Conservation (phyloP, 2,797 vertebrate genomes). For the Coluber constrictor region DNA sequence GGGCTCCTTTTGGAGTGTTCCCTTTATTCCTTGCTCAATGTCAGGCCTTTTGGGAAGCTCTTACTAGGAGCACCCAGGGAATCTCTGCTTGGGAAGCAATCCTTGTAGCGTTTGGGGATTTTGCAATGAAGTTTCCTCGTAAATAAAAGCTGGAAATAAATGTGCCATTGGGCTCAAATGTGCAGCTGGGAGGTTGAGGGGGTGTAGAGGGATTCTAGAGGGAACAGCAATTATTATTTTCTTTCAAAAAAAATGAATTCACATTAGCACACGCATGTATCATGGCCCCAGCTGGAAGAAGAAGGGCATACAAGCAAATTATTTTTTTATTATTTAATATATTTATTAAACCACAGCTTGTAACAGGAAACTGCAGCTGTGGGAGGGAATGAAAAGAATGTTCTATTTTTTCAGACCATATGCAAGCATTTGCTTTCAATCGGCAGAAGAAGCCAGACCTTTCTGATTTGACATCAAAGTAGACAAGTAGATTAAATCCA, state of each 20-base stretch:
- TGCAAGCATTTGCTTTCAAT: constrained; percentile 31
- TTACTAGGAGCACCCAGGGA: not conserved
- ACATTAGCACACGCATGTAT: constrained; percentile 43
- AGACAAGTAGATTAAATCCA: constrained; percentile 11
- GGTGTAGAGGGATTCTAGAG: not conserved
- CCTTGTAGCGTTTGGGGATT: not conserved
- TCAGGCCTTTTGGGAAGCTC: not conserved
- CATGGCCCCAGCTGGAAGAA: constrained; percentile 49
- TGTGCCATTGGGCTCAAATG: constrained; percentile 21
- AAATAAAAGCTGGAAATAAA: constrained; percentile 25
- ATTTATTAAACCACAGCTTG: constrained; percentile 51
- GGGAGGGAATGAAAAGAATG: constrained; percentile 32
- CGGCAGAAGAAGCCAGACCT: constrained; percentile 16
- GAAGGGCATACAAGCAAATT: constrained; percentile 43
- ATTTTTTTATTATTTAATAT: constrained; percentile 34
- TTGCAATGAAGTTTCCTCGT: constrained; percentile 35
- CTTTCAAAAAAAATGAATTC: constrained; percentile 9
- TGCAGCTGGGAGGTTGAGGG: constrained; percentile 34
- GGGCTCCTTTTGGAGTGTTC: not conserved
- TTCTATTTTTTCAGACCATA: constrained; percentile 42
- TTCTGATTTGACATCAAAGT: constrained; percentile 53
- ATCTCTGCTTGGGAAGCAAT: not conserved
- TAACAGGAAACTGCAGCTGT: constrained; percentile 48
- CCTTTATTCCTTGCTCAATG: not conserved
- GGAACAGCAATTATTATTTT: constrained; percentile 2